Conservation (phyloP, 2,888 invertebrate species). For the Drosophila subquinaria region DNA sequence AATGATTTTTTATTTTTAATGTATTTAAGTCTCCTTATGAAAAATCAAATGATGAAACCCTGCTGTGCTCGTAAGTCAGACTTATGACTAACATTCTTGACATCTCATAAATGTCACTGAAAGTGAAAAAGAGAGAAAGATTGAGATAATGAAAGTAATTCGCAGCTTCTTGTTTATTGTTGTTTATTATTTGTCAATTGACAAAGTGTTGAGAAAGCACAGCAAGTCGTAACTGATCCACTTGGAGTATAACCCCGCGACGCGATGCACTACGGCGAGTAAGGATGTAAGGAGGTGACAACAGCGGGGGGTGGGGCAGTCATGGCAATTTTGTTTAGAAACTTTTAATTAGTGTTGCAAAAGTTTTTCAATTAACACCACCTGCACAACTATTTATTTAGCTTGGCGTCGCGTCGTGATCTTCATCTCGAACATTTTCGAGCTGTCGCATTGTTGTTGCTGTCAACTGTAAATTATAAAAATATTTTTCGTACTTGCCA, state of each 20-base stretch:
- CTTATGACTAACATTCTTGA: slow-evolving; percentile 9
- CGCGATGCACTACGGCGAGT: background rate
- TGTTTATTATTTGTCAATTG: slow-evolving; percentile 36
- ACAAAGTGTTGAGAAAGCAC: slow-evolving; percentile 24
- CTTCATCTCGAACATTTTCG: slow-evolving; percentile 65
- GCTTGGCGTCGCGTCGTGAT: slow-evolving; percentile 45
- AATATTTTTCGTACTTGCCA: slow-evolving; percentile 61
- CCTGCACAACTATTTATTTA: slow-evolving; percentile 84
- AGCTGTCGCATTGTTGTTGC: slow-evolving; percentile 38
- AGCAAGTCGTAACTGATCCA: slow-evolving; percentile 25
- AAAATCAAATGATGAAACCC: background rate
- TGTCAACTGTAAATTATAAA: slow-evolving; percentile 82
- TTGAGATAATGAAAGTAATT: background rate
- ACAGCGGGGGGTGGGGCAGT: slow-evolving; percentile 25
- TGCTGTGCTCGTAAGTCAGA: background rate
- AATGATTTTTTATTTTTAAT: too few relatives aligned
- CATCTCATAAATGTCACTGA: slow-evolving; percentile 41
- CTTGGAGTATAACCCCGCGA: slow-evolving; percentile 16
- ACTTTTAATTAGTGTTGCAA: slow-evolving; percentile 84
- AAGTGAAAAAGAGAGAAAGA: background rate
- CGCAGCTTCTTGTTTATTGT: slow-evolving; percentile 12
- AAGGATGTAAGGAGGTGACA: background rate
- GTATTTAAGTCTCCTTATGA: too few relatives aligned
- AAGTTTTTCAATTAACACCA: slow-evolving; percentile 85
- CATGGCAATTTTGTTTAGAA: slow-evolving; percentile 81